Percentiles rank a stretch among this genome's conserved stretches.
phyloP scores from a whole-genome alignment of 2,797 vertebrate genomes.

The Delichon dasypus region DNA sequence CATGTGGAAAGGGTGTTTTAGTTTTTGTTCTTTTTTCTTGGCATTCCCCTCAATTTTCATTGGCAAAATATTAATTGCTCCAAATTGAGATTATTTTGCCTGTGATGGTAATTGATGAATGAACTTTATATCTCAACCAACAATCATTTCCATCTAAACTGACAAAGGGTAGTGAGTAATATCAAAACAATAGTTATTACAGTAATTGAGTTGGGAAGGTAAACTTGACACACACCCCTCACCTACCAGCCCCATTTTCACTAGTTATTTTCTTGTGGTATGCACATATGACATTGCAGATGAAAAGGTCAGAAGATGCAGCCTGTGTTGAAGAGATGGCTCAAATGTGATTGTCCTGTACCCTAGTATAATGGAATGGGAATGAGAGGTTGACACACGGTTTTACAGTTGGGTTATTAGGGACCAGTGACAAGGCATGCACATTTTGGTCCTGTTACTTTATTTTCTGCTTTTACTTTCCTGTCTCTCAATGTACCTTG shows the following conservation, averaged over 20 bases:
- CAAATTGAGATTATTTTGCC: background rate
- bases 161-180: background rate
- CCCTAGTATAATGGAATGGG: background rate
- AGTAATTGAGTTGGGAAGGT: background rate
- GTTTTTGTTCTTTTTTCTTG: background rate
- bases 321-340: background rate
- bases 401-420: background rate
- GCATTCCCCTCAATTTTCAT: background rate
- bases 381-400: background rate
- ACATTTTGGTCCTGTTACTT: background rate
- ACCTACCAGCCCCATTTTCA: background rate
- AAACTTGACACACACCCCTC: background rate
- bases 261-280: background rate
- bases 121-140: background rate
- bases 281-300: background rate
- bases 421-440: background rate
- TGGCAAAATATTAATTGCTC: background rate
- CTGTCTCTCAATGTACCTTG: background rate
- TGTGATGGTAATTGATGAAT: background rate
- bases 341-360: background rate
- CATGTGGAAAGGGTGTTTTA: rapidly evolving
- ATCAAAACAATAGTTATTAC: background rate
- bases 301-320: background rate
- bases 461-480: background rate
- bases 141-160: background rate